Evolutionary conservation across 2,113 vertebrate genomes (phyloP), one percentile per base, ranked within the genome.

Genomic region (Chloropsis cyanopogon): DNA sequence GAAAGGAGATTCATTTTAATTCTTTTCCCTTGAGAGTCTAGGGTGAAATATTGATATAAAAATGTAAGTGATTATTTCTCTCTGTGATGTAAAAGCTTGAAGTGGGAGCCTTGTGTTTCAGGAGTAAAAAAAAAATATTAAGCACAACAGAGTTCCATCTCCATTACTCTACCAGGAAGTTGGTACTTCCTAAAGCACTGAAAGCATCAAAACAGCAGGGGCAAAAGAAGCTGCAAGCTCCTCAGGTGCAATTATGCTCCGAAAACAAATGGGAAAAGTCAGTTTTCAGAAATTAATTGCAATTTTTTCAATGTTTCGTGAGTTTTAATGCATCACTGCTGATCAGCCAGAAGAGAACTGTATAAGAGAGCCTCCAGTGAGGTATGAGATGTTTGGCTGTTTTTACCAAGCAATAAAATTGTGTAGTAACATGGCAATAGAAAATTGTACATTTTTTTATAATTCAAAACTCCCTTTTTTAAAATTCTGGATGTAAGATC

Each of bases 401-500:
- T 95, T 96, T 88, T 87, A 54, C 69, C 59, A 91, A 94, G 71
- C 37, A 90, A 39, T 82, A 61, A 89, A 82, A 90, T 44, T 77
- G 10, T 68, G 56, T 90, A 91, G 49, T 90, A 75, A 88, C 42
- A 77, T 41, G 14, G 12, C 9, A 87, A 42, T 65, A 76, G 65
- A 75, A 76, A 95, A 54, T 16, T 75, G 18, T 85, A 47, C 6
- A 52, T 68, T 90, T 64, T 60, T 93, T 57, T 41, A 72, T 77
- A 61, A 86, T 95, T 97, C 25, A 81, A 77, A 46, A 47, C 47
- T 35, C 16, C 22, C 18, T 73, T 86, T n/a, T 70, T 90, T 63
- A 71, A 69, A 80, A 93, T 96, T 85, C 56, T 90, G 63, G 18
- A 42, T 92, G 66, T 79, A 83, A 97, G 93, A 90, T 69, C 44